Base-by-base conservation (phyloP, 2,888 invertebrate genomes). In the Microplitis deprimator region DNA sequence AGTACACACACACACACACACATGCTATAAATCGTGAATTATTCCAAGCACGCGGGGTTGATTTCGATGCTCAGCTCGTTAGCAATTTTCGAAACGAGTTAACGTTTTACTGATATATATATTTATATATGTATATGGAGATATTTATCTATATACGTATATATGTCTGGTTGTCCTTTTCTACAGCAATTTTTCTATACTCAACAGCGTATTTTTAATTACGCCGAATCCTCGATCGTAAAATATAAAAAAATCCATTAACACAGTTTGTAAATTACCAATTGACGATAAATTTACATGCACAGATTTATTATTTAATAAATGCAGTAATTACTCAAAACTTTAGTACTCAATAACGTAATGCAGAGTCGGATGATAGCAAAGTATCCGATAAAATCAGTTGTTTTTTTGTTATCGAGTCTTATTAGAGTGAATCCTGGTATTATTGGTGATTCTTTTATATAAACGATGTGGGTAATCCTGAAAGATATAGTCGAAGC, bases 11-110 rank as follows among this genome's bases (percentile, higher is more conserved):
- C 13, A 50, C 41, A 50, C 13, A 50, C 10, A 50, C 10, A 50
- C n/a, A 68, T 40, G 41, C 41, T 41, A 70, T 70, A 70, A 70
- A 70, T 70, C 7, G 60, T 29, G 50, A 70, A 70, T 70, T 70
- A 70, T 70, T 70, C 70, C 7, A 38, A 60, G 38, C 70, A 70
- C 70, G 70, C 38, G 8, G 50, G 50, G 41, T 20, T 41, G 29
- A 59, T 50, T 39, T 50, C 69, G 59, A 70, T 29, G 50, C 70
- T 60, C 70, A 59, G 38, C 38, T 60, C 70, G 59, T 70, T 70
- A 60, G 59, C 20, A 20, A 60, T 70, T 70, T n/a, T 29, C 60
- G 50, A 69, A 50, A 69, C 69, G 17, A 29, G 40, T 7, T 68
- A 16, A 8, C 39, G 39, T 5, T n/a, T 6, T 67, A 67, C 40